Base-by-base conservation (phyloP, 2,113 vertebrate species). In the Cavia aperea region DNA sequence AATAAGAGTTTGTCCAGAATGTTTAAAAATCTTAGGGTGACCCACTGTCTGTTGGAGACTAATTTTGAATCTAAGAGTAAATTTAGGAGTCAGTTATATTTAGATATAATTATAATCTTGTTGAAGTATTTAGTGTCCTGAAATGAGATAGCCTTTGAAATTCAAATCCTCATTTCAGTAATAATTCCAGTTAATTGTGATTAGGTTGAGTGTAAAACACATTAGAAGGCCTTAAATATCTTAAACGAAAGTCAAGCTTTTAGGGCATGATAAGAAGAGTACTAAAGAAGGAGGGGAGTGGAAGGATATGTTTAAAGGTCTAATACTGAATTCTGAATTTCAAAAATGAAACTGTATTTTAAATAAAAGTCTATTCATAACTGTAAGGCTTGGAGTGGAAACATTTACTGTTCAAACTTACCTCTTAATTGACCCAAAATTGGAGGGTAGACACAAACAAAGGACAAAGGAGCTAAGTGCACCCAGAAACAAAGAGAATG, bases 171-270 rank as follows among this genome's bases (percentile, higher is more conserved):
- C 19, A 54, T 65, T 79, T 75, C 9, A 87, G 46, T 81, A 86
- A 63, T 49, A 86, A 51, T 62, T 62, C 43, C 77, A 93, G 58
- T 36, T 56, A 51, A 46, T 58, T 94, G 10, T 63, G 58, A 70
- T 87, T 31, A n/a, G 39, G 62, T 29, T n/a, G 26, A 66, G 43
- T 68, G 79, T 78, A 75, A 92, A 75, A 73, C 24, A n/a, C 31
- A 75, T 82, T 23, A 39, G 7, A 84, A 66, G 66, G 5, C 3
- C 14, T 94, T 70, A 15, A 87, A 63, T 56, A 9, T 54, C 15
- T 18, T 86, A 19, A 62, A 63, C 62, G 7, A 85, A 54, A 84
- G 26, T 36, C 75, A 88, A 70, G n/a, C 2, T 4, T 4, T 62
- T 49, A 29, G 14, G 79, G 24, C 26, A 54, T 86, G 23, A 7